phyloP scores from a whole-genome alignment of 2,113 vertebrate species.

The Notothenia rossii region DNA sequence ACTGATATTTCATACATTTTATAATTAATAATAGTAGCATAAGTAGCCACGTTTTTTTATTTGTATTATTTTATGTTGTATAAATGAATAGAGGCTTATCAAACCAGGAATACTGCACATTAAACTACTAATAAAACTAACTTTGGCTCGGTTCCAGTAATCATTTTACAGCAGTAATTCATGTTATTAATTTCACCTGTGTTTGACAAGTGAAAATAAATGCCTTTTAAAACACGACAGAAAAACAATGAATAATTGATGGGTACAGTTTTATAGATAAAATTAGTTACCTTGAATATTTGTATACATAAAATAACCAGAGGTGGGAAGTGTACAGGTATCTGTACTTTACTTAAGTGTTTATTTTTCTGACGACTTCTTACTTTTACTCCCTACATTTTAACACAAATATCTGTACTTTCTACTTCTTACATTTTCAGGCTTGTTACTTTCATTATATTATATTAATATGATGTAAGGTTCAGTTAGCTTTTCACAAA shows the following conservation, averaged over 20 bases:
- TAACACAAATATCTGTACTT: too few species aligned
- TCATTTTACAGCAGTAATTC: conserved; percentile 1
- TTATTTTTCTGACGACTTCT: too few species aligned
- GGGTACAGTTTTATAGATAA: neutral
- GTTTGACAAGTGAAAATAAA: conserved; percentile 1
- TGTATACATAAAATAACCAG: neutral
- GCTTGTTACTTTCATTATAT: too few species aligned
- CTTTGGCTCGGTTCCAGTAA: neutral
- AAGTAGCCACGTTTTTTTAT: neutral
- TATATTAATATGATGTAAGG: too few species aligned
- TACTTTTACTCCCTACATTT: too few species aligned
- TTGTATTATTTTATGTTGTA: too few species aligned
- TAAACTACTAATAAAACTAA: neutral
- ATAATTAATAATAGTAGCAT: neutral
- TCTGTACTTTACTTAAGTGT: too few species aligned
- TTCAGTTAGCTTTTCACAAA: too few species aligned
- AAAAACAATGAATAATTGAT: neutral
- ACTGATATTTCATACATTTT: neutral
- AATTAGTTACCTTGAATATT: neutral
- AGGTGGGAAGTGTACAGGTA: too few species aligned
- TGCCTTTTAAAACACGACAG: neutral
- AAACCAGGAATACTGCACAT: neutral
- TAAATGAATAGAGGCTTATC: too few species aligned
- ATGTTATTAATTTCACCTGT: neutral
- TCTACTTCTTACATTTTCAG: too few species aligned